phyloP scores from a whole-genome alignment of 2,888 invertebrate species.

The Eilema caniola region DNA sequence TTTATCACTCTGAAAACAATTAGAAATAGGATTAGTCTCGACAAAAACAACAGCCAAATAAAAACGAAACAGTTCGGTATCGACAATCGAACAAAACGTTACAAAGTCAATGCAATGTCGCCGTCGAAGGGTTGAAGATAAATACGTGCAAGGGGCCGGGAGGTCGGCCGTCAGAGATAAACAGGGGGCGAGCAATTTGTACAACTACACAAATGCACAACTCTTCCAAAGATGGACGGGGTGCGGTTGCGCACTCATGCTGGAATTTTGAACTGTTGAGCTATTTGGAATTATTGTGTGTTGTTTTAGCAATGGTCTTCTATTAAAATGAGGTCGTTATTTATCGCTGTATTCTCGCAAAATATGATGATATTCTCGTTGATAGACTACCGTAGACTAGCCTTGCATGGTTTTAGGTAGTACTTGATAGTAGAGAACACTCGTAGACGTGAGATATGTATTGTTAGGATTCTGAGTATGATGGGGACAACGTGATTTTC shows the following conservation, averaged over 20 bases:
- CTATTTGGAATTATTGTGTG: slow-evolving; percentile 5
- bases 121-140: slow-evolving; percentile 81
- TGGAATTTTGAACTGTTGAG: slow-evolving; percentile 21
- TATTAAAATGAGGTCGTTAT: background rate
- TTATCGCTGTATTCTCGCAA: background rate
- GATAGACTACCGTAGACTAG: too few species aligned
- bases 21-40: background rate
- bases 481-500: too few species aligned
- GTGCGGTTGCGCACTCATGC: slow-evolving; percentile 36
- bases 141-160: slow-evolving; percentile 76
- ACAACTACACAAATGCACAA: slow-evolving; percentile 79
- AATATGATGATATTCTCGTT: too few species aligned
- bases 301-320: background rate
- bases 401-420: too few species aligned
- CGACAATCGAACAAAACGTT: slow-evolving; percentile 71
- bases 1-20: background rate
- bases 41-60: slow-evolving; percentile 24
- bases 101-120: slow-evolving; percentile 79
- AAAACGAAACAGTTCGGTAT: slow-evolving; percentile 47
- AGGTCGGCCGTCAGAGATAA: slow-evolving; percentile 72
- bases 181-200: slow-evolving; percentile 85
- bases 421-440: too few species aligned
- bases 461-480: too few species aligned
- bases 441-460: too few species aligned
- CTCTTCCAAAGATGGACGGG: slow-evolving; percentile 41